These are phyloP conservation scores for Neosilurus mollespiculum DNA, from an alignment of 2,797 vertebrate genomes.

Conservation along the genomic window DNA sequence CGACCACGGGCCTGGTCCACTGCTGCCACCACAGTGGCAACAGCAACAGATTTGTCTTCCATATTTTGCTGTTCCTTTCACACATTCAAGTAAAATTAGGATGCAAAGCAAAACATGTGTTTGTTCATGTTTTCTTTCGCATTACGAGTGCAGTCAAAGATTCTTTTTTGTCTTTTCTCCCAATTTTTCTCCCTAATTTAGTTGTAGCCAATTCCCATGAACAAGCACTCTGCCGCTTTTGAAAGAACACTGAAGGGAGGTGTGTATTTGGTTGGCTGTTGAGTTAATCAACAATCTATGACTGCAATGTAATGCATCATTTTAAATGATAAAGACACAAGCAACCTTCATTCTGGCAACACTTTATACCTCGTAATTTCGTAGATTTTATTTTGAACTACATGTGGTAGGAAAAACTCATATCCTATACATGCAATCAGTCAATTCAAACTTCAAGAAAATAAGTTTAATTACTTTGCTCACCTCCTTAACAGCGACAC, in stretches of 20 bases:
- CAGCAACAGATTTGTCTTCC: slow-evolving; percentile 59
- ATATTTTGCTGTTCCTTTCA: slow-evolving; percentile 57
- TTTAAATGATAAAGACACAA: not conserved
- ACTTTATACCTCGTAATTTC: not conserved
- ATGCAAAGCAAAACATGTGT: slow-evolving; percentile 36
- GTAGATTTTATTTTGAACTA: not conserved
- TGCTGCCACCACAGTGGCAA: slow-evolving; percentile 66
- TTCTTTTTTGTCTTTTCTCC: no score
- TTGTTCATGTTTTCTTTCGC: not conserved
- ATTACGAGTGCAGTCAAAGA: slow-evolving; percentile 1
- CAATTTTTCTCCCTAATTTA: no score
- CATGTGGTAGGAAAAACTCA: not conserved
- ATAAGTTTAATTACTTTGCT: slow-evolving; percentile 31
- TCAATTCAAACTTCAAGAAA: not conserved
- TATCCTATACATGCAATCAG: not conserved
- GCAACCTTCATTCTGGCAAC: not conserved
- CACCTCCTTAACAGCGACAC: slow-evolving; percentile 78
- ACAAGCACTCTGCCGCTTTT: no score
- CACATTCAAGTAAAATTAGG: slow-evolving; percentile 54
- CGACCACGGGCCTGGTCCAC: slow-evolving; percentile 65
- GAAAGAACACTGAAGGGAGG: no score
- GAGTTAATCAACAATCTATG: no score
- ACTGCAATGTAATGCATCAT: not conserved
- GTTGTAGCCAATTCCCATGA: no score
- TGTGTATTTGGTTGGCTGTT: no score